These are phyloP conservation scores for Pegoplata infirma DNA, from an alignment of 2,888 invertebrate genomes.

Conservation along the genomic window DNA sequence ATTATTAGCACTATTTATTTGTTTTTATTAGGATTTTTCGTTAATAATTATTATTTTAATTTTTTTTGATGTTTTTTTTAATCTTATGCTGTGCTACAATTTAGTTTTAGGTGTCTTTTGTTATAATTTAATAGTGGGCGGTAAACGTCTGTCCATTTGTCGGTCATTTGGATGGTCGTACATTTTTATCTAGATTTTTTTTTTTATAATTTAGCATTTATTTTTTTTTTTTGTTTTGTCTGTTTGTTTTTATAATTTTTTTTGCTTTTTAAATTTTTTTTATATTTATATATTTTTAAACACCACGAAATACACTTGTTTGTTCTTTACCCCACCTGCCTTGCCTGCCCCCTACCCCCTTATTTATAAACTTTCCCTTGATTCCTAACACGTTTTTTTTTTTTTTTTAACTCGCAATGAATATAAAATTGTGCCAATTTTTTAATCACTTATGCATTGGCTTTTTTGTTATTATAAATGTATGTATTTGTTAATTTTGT, in stretches of 20 bases:
- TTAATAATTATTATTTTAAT: neutral
- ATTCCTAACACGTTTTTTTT: conserved; percentile 30
- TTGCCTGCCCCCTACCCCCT: neutral
- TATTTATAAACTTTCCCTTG: conserved; percentile 5
- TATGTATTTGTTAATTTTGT: conserved; percentile 12
- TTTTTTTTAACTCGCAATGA: neutral
- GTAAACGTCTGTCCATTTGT: conserved; percentile 2
- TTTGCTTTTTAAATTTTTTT: conserved; percentile 28
- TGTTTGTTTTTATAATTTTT: too few species aligned
- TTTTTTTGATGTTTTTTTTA: conserved; percentile 16
- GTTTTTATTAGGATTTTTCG: neutral
- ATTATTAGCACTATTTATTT: conserved; percentile 8
- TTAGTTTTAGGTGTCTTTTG: conserved; percentile 12
- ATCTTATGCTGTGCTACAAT: neutral
- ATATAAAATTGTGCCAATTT: conserved; percentile 47
- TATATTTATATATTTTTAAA: conserved; percentile 13
- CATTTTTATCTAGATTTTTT: neutral
- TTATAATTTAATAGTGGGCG: conserved; percentile 20
- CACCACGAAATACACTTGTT: conserved; percentile 33
- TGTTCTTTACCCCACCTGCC: neutral
- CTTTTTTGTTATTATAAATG: too few species aligned
- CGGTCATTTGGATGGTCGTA: conserved; percentile 7
- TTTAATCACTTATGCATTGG: conserved; percentile 18
- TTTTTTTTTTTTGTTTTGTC: conserved; percentile 2
- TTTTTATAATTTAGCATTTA: neutral